Base-by-base conservation (phyloP, 2,888 invertebrate genomes). In the Neria commutata region DNA sequence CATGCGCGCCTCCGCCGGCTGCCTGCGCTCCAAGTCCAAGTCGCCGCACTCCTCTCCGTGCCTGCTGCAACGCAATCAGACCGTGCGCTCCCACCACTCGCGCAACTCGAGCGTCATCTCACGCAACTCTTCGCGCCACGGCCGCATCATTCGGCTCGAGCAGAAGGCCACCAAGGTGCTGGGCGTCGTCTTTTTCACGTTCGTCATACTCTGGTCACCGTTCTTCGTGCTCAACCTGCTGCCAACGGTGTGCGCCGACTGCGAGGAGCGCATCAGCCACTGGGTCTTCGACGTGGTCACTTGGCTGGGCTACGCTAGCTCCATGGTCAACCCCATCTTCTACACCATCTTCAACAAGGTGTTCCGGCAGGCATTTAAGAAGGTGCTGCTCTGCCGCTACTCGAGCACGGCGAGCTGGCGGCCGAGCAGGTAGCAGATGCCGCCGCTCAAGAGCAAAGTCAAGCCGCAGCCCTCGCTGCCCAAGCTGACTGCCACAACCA, bases 101-200 rank as follows among this genome's bases (percentile, higher is more conserved):
- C 84, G 92, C 55, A 92, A 91, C 67, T 91, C 92, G 19, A 91
- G 91, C 78, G 90, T 92, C 0, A 89, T 92, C 52, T 92, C 91
- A 5, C 84, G 91, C 56, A 91, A 91, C 73, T 91, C 91, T 0
- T 91, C 91, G 0, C 86, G 92, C 0, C 92, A 93, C 74, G 93
- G 93, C 0, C 85, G 92, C 59, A 93, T 91, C 72, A 88, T 96
- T 54, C 86, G 92, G 3, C 86, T 95, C 54, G 96, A 98, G 79
- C 96, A 97, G 78, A 97, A 97, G 80, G 98, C 98, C 0, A 96
- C 97, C 11, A 95, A 97, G 83, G 97, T 96, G 3, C 83, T 96
- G 19, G 95, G 95, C 2, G 92, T 96, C 1, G 95, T 96, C 1
- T 96, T 96, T 83, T 94, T 94, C 81, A 94, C 94, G 0, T 96